Evolutionary conservation across 2,113 vertebrate species (phyloP), one percentile per base, ranked within the genome.

Genomic region (Ceyx margarethae): DNA sequence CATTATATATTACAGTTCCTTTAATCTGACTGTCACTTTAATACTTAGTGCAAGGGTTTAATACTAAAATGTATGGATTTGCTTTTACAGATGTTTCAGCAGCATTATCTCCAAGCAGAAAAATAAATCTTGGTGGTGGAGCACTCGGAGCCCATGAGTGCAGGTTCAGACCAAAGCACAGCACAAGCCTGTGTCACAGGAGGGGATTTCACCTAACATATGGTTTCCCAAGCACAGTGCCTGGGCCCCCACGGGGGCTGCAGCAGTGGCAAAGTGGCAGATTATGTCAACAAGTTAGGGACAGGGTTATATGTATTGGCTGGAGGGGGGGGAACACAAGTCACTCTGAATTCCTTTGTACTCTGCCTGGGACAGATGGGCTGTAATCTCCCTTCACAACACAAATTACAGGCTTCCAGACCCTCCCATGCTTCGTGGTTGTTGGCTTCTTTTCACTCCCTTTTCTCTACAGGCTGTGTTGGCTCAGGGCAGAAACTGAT

Each of bases 391-490:
- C 62, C 48, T 88, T 89, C 48, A 56, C 2, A 4, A 62, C 33
- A 71, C 69, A 91, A 95, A 92, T 92, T 88, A 71, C 11, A 79
- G 66, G 37, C 82, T 94, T 93, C 40, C 66, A 79, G 62, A 78
- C 45, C 13, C 26, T 53, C 10, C 18, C 50, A 43, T 57, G 28
- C 73, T 54, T 80, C 46, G 83, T 51, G 56, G 31, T 73, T 64
- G 6, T 69, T 93, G 48, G 22, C 42, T 92, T 65, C 62, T 71
- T 73, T 82, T 83, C 10, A 20, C 9, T 87, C 11, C 42, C n/a
- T 91, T 1, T 87, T 86, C 74, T 29, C 1, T 54, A 48, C 25
- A 15, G 21, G 5, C 42, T 13, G 4, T n/a, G 8, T 54, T 57
- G 21, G 31, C 43, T 69, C 21, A 15, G 64, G 65, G 31, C 31